These are phyloP conservation scores for Paracanthobrama guichenoti DNA, from an alignment of 2,113 vertebrate species.

Conservation along the genomic window DNA sequence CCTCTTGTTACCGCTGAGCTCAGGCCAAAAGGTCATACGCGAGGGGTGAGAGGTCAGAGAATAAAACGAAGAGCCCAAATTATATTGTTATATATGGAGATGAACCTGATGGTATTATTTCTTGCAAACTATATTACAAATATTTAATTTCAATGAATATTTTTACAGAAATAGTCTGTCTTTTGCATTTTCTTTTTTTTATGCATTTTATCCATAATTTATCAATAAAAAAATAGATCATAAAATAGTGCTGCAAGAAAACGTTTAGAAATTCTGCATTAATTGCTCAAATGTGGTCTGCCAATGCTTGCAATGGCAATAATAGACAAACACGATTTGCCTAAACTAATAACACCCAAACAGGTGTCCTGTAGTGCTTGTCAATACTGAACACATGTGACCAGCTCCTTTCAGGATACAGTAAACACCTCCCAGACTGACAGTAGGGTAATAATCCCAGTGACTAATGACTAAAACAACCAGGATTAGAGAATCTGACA, in stretches of 20 bases:
- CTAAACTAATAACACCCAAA: conserved; percentile 1
- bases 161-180: neutral
- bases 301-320: neutral
- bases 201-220: too few relatives aligned
- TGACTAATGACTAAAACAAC: conserved; percentile 18
- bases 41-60: neutral
- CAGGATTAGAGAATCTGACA: conserved; percentile 24
- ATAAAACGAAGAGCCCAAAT: neutral
- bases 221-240: neutral
- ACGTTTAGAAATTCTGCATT: neutral
- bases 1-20: neutral
- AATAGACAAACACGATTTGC: neutral
- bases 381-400: neutral
- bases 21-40: neutral
- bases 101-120: neutral
- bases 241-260: neutral
- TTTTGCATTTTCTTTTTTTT: neutral
- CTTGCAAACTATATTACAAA: neutral
- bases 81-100: neutral
- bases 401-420: conserved; percentile 24
- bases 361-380: neutral
- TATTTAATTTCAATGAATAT: neutral
- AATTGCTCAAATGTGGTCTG: neutral
- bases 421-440: conserved; percentile 25
- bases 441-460: neutral